These are phyloP conservation scores for Neosalanx taihuensis DNA, from an alignment of 2,797 vertebrate species.

Conservation along the genomic window DNA sequence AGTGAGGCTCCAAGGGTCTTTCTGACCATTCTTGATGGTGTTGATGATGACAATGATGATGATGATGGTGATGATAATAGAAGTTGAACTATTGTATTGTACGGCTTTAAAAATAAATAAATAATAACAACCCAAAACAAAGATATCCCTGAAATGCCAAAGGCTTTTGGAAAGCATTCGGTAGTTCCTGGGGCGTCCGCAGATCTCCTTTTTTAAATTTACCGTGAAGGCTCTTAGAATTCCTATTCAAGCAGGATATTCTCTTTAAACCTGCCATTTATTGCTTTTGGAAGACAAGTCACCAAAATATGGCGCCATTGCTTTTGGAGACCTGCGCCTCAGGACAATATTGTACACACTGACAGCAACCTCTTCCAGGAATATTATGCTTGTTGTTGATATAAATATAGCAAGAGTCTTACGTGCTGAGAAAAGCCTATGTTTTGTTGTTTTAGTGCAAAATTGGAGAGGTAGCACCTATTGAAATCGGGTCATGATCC, in stretches of 20 bases:
- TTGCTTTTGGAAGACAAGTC: slow-evolving; percentile 75
- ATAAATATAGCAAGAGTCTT: slow-evolving; percentile 23
- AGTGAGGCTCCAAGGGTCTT: slow-evolving; percentile 82
- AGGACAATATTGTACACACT: slow-evolving; percentile 38
- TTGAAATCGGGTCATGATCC: background rate
- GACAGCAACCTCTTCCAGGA: slow-evolving; percentile 28
- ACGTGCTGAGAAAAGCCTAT: background rate
- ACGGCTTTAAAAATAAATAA: slow-evolving; percentile 82
- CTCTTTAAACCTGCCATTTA: slow-evolving; percentile 77
- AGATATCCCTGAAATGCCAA: slow-evolving; percentile 74
- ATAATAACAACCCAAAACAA: background rate
- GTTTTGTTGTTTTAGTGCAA: background rate
- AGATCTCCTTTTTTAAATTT: slow-evolving; percentile 85
- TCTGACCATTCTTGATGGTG: slow-evolving; percentile 69
- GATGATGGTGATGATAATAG: slow-evolving; percentile 65
- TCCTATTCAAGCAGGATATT: slow-evolving; percentile 90
- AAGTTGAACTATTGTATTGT: slow-evolving; percentile 86
- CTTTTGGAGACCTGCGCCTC: slow-evolving; percentile 48
- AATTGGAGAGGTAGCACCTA: background rate
- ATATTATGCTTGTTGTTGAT: slow-evolving; percentile 26
- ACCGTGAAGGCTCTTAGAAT: slow-evolving; percentile 92
- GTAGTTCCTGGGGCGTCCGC: slow-evolving; percentile 90
- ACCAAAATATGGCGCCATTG: slow-evolving; percentile 62
- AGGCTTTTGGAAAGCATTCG: slow-evolving; percentile 93
- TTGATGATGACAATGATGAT: slow-evolving; percentile 64